A percentile compares a stretch with the other conserved stretches of the same genome.
phyloP scores from a whole-genome alignment of 2,113 vertebrate genomes.

The Grallaria varia region DNA sequence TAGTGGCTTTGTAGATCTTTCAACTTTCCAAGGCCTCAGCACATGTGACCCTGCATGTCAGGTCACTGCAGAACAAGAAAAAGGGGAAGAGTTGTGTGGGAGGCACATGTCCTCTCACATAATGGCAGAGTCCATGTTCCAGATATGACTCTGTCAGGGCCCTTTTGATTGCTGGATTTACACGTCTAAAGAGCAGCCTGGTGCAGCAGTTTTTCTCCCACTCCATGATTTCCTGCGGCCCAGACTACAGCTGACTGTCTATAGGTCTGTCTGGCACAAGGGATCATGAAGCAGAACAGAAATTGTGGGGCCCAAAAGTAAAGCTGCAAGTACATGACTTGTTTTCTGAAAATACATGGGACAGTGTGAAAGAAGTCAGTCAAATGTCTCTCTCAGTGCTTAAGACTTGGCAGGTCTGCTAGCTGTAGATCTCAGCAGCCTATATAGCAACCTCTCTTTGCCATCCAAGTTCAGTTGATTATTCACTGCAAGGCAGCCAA shows the following conservation, averaged over 20 bases:
- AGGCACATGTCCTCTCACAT: background rate
- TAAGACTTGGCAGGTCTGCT: constrained; percentile 51
- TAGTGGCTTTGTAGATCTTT: background rate
- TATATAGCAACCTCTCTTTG: constrained; percentile 30
- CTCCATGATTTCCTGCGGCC: constrained; percentile 31
- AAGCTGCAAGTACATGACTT: constrained; percentile 56
- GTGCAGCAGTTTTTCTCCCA: constrained; percentile 9
- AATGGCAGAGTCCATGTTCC: background rate
- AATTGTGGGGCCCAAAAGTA: constrained; percentile 27
- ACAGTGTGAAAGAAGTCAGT: constrained; percentile 62
- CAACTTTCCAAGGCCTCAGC: background rate
- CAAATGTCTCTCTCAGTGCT: constrained; percentile 57
- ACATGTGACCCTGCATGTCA: background rate
- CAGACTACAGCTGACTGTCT: constrained; percentile 18
- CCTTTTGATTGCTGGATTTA: constrained; percentile 42
- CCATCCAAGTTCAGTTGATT: constrained; percentile 53
- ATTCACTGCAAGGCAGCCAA: constrained; percentile 37
- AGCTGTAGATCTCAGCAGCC: constrained; percentile 41
- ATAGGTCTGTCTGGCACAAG: constrained; percentile 54
- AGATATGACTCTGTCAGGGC: constrained; percentile 9
- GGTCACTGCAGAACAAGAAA: constrained; percentile 17
- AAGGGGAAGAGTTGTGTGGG: constrained; percentile 1
- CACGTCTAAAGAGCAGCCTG: constrained; percentile 24
- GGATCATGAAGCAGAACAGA: constrained; percentile 45
- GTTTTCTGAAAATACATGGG: constrained; percentile 68